Evolutionary conservation across 1,140 invertebrate genomes (phyloP), one percentile per base, ranked within the genome.

Genomic region (Pseudomyrmex dendroicus): DNA sequence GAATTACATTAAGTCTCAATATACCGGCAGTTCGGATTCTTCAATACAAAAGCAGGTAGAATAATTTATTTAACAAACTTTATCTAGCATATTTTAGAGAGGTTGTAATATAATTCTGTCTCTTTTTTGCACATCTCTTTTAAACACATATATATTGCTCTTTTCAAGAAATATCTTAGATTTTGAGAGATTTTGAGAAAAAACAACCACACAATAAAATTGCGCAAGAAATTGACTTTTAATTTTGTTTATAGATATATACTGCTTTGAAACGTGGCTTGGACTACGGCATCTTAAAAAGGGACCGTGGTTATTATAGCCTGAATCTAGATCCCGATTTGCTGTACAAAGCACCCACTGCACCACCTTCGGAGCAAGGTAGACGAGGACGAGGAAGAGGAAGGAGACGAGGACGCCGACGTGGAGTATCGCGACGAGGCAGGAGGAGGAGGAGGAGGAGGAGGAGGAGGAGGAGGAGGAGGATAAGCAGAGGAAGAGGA

Each of bases 221-320:
- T 4, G 4, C 17, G 17, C 10, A 17, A 64, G 5, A 8, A 83
- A 17, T 20, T 20, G 13, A 35, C 5, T 35, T 35, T 35, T 35
- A 35, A 35, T 35, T 12, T 50, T 44, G 68, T 87, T 82, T 46
- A 1, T 73, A 94, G 93, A 84, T 93, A 67, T 73, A 89, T 17
- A 84, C 92, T 2, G 93, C 93, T 0, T 46, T 94, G 59, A 93
- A 93, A 72, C 92, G 93, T 0, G 93, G 93, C 2, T 35, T 93
- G 9, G 91, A 93, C 0, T 93, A 92, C 72, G 93, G 93, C 4
- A 93, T 93, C 5, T 67, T 94, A 54, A 92, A 91, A 56, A 84
- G 80, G 25, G 80, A 66, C 0, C 85, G 84, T n/a, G 89, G 88
- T 20, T 88, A 91, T 59, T 94, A 94, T 46, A 89, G 82, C 2